A percentile compares a stretch with the other conserved stretches of the same genome.
phyloP scores from a whole-genome alignment of 1,140 invertebrate genomes.

The Ladona fulva region DNA sequence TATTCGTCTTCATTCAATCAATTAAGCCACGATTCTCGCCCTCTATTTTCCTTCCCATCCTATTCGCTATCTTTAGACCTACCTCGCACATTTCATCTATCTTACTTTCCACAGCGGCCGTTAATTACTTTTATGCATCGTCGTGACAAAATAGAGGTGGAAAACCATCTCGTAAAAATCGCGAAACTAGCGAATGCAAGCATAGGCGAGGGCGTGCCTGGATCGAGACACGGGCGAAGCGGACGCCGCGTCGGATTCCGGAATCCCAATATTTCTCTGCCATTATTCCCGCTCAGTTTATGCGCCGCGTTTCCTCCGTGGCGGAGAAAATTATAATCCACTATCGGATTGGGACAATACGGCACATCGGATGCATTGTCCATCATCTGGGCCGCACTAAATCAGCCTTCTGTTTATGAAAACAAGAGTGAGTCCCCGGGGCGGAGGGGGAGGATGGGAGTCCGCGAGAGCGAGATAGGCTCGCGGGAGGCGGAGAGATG shows the following conservation, averaged over 20 bases:
- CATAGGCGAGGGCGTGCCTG: background rate
- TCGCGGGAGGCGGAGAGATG: background rate
- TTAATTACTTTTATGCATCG: no score
- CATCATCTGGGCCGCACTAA: background rate
- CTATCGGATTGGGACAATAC: slow-evolving; percentile 4
- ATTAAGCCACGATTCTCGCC: no score
- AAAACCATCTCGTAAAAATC: background rate
- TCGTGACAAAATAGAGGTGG: no score
- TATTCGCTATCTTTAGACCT: no score
- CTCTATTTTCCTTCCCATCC: no score
- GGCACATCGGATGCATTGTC: background rate
- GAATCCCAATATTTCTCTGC: background rate
- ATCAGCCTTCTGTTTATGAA: background rate
- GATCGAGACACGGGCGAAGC: background rate
- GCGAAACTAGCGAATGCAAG: background rate
- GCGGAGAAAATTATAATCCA: background rate
- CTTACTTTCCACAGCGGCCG: no score
- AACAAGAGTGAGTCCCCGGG: background rate
- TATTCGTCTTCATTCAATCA: no score
- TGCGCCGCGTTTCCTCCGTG: background rate
- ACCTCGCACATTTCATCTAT: no score
- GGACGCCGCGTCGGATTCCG: background rate
- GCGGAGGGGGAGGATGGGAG: background rate
- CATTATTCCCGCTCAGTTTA: background rate
- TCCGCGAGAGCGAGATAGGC: background rate